Percentiles rank a stretch among this genome's conserved stretches.
Evolutionary conservation across 2,888 invertebrate species (phyloP).

Genomic region (Crioceris asparagi): DNA sequence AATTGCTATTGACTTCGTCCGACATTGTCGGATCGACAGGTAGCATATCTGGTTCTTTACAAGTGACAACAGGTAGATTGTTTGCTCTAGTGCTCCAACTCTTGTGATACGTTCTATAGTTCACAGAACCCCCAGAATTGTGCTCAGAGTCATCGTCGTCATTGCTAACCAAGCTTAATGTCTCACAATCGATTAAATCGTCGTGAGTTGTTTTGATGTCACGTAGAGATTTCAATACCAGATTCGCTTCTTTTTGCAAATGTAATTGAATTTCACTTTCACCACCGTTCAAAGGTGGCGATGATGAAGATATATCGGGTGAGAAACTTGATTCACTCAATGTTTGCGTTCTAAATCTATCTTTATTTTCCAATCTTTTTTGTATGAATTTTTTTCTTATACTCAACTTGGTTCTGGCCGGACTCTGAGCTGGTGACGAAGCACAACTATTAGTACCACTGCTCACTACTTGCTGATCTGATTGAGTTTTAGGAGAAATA

Average conservation of each 20-base stretch:
- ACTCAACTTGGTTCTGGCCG: slow-evolving; percentile 26
- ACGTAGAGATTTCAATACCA: slow-evolving; percentile 44
- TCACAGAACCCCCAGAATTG: slow-evolving; percentile 46
- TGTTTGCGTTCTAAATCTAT: slow-evolving; percentile 64
- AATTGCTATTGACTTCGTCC: no score
- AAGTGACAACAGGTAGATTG: slow-evolving; percentile 36
- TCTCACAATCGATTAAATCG: slow-evolving; percentile 46
- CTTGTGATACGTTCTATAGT: slow-evolving; percentile 50
- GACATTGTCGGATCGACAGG: no score
- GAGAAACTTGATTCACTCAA: slow-evolving; percentile 45
- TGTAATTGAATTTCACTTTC: slow-evolving; percentile 38
- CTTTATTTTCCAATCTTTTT: slow-evolving; percentile 53
- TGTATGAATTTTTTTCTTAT: slow-evolving; percentile 38
- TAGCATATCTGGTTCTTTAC: slow-evolving; percentile 4
- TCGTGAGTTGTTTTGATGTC: slow-evolving; percentile 41
- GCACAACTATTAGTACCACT: slow-evolving; percentile 9
- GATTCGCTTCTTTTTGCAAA: slow-evolving; percentile 46
- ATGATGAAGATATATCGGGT: slow-evolving; percentile 36
- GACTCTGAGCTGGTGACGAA: slow-evolving; percentile 19
- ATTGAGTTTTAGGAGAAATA: slow-evolving; percentile 4
- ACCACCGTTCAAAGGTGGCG: slow-evolving; percentile 17
- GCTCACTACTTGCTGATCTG: background rate
- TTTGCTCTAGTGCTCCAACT: slow-evolving; percentile 42
- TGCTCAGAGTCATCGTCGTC: slow-evolving; percentile 63
- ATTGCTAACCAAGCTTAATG: slow-evolving; percentile 43